These are phyloP conservation scores for Orthosia gothica DNA, from an alignment of 2,888 invertebrate genomes.

Conservation along the genomic window DNA sequence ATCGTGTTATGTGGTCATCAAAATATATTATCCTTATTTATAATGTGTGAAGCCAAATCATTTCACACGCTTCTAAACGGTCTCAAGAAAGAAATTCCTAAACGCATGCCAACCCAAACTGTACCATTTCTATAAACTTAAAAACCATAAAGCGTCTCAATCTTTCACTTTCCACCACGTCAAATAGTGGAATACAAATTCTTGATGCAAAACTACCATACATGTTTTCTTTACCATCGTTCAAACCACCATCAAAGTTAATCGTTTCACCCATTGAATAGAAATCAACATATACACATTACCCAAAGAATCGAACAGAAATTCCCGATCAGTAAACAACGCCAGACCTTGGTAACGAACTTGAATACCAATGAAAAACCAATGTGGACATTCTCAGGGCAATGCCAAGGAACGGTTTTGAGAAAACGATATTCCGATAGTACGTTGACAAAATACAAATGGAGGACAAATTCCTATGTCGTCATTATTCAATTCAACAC, in stretches of 20 bases:
- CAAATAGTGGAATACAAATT: slow-evolving; percentile 69
- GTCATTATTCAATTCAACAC: slow-evolving; percentile 84
- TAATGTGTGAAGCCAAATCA: neutral
- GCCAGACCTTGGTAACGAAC: slow-evolving; percentile 68
- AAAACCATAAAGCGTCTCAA: slow-evolving; percentile 47
- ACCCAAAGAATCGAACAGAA: slow-evolving; percentile 77
- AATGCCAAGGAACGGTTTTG: slow-evolving; percentile 88
- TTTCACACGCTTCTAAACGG: slow-evolving; percentile 24
- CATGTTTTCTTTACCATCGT: slow-evolving; percentile 67
- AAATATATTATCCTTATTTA: neutral
- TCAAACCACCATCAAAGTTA: slow-evolving; percentile 64
- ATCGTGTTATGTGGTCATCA: too few species aligned
- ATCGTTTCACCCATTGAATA: slow-evolving; percentile 73
- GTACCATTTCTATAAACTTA: slow-evolving; percentile 57
- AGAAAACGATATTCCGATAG: slow-evolving; percentile 89
- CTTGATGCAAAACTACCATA: slow-evolving; percentile 52
- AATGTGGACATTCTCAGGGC: slow-evolving; percentile 84
- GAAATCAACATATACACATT: slow-evolving; percentile 69
- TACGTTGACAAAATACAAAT: slow-evolving; percentile 85
- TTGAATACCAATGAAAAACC: slow-evolving; percentile 83
- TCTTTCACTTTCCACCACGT: slow-evolving; percentile 72
- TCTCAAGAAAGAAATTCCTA: slow-evolving; percentile 12
- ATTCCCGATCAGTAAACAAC: slow-evolving; percentile 84
- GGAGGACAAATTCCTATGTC: slow-evolving; percentile 83
- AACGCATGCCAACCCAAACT: slow-evolving; percentile 30